These are phyloP conservation scores for Chascanopsetta lugubris DNA, from an alignment of 2,113 vertebrate species.

Conservation along the genomic window DNA sequence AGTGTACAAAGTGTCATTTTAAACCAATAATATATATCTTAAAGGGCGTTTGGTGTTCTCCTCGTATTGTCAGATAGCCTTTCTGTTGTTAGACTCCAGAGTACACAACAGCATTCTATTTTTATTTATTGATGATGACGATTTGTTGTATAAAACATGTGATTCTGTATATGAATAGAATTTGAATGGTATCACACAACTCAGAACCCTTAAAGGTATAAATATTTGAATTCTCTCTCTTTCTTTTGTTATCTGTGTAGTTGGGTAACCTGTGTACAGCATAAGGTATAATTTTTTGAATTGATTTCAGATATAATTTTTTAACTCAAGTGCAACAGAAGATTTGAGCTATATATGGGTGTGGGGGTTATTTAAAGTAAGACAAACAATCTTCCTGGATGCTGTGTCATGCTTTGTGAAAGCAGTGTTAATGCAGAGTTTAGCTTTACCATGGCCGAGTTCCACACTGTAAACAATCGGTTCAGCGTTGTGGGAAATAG, in stretches of 20 bases:
- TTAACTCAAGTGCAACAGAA: slow-evolving; percentile 82
- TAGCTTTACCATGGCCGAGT: slow-evolving; percentile 61
- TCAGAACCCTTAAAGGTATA: slow-evolving; percentile 79
- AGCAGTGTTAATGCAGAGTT: slow-evolving; percentile 79
- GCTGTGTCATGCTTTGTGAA: slow-evolving; percentile 79
- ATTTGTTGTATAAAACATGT: slow-evolving; percentile 84
- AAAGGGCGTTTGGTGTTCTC: slow-evolving; percentile 83
- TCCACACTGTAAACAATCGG: slow-evolving; percentile 30
- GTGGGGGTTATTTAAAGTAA: slow-evolving; percentile 64
- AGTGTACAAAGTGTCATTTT: slow-evolving; percentile 82
- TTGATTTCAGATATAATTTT: slow-evolving; percentile 87
- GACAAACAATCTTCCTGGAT: slow-evolving; percentile 74
- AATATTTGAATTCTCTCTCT: slow-evolving; percentile 75
- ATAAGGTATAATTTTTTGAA: slow-evolving; percentile 83
- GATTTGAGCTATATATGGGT: slow-evolving; percentile 77
- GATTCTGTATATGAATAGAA: slow-evolving; percentile 83
- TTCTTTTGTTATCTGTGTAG: slow-evolving; percentile 84
- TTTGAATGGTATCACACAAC: slow-evolving; percentile 79
- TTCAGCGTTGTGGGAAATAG: slow-evolving; percentile 31
- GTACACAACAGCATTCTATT: slow-evolving; percentile 83
- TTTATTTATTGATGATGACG: slow-evolving; percentile 83
- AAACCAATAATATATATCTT: slow-evolving; percentile 79
- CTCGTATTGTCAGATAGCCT: slow-evolving; percentile 82
- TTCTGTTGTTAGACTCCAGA: slow-evolving; percentile 82
- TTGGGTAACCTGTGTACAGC: slow-evolving; percentile 85